Conservation (phyloP, 1,140 invertebrate species). For the Brachionus angularis region DNA sequence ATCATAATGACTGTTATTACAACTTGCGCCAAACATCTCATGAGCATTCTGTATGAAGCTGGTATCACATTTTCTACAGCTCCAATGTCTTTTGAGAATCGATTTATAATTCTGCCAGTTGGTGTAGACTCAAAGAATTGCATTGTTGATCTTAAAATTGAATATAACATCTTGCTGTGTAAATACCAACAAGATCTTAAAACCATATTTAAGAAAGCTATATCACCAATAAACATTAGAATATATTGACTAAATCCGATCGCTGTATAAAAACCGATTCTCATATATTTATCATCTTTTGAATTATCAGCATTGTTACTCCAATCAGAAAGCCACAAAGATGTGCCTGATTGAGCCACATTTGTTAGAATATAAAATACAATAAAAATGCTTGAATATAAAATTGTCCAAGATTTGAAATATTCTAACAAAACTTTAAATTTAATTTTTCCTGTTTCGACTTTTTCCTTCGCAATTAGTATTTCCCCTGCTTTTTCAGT, state of each 20-base stretch:
- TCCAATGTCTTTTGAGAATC: conserved; percentile 63
- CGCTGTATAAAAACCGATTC: conserved; percentile 50
- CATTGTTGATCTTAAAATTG: conserved; percentile 67
- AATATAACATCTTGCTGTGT: conserved; percentile 11
- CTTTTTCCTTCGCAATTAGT: conserved; percentile 42
- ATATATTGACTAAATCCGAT: conserved; percentile 41
- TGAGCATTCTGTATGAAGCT: conserved; percentile 36
- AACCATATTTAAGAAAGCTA: conserved; percentile 18
- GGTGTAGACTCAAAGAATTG: conserved; percentile 74
- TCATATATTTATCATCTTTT: conserved; percentile 1
- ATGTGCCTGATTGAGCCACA: neutral
- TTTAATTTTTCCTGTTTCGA: conserved; percentile 25
- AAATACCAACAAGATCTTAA: conserved; percentile 26
- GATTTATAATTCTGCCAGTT: conserved; percentile 70
- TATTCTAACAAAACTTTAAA: conserved; percentile 24
- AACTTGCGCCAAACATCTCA: conserved; percentile 21
- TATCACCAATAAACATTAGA: conserved; percentile 14
- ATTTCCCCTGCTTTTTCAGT: neutral
- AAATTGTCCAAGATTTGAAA: conserved; percentile 23
- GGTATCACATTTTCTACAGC: conserved; percentile 59
- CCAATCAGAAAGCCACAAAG: conserved; percentile 41
- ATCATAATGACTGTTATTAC: conserved; percentile 41
- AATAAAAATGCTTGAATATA: neutral
- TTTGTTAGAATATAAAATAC: conserved; percentile 11
- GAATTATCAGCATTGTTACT: conserved; percentile 22